Conservation (phyloP, 2,888 invertebrate genomes). For the Tryphoninae sp. region DNA sequence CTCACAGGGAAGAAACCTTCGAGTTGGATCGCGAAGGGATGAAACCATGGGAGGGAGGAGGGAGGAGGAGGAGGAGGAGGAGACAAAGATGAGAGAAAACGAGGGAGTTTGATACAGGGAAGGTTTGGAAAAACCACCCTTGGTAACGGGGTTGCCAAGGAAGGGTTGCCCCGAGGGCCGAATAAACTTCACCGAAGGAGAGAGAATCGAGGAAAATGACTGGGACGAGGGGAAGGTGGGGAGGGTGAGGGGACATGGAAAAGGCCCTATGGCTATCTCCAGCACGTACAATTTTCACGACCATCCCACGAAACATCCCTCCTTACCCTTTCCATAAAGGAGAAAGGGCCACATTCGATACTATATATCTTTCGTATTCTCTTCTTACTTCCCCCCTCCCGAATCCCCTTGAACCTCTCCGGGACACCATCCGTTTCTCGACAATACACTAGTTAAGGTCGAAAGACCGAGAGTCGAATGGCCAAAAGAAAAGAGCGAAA, state of each 20-base stretch:
- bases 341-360: slow-evolving; percentile 22
- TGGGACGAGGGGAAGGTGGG: neutral
- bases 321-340: neutral
- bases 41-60: slow-evolving; percentile 11
- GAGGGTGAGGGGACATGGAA: neutral
- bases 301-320: slow-evolving; percentile 16
- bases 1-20: slow-evolving; percentile 3
- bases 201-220: slow-evolving; percentile 26
- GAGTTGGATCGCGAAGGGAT: neutral
- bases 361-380: slow-evolving; percentile 9
- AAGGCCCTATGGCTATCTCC: slow-evolving; percentile 1
- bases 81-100: slow-evolving; percentile 24
- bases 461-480: neutral
- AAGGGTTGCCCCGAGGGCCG: slow-evolving; percentile 47
- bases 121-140: slow-evolving; percentile 24
- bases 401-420: slow-evolving; percentile 45
- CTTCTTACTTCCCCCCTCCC: slow-evolving; percentile 1
- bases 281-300: slow-evolving; percentile 47
- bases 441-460: slow-evolving; percentile 30
- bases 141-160: slow-evolving; percentile 54
- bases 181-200: slow-evolving; percentile 44
- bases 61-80: slow-evolving; percentile 6
- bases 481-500: neutral
- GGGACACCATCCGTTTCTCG: slow-evolving; percentile 11
- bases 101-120: slow-evolving; percentile 38